Base-by-base conservation (phyloP, 2,888 invertebrate species). In the Coleophora deauratella region DNA sequence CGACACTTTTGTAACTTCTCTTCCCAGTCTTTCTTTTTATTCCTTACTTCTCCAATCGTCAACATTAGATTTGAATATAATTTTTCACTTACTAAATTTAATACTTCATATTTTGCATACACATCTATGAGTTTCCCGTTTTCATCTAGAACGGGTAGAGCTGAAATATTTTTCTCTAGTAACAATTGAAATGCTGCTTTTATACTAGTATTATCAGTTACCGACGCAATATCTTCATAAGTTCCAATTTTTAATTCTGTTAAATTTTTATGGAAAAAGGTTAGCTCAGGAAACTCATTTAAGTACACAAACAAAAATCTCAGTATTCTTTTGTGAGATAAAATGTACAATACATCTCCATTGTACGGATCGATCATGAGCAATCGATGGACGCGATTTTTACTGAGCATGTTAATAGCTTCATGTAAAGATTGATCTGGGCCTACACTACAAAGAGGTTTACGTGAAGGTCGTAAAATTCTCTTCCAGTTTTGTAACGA, bases 1-100 rank as follows among this genome's bases (percentile, higher is more conserved):
- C 89, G 91, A 87, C 96, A 96, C 74, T 93, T 95, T 69, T 94
- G 93, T 59, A 97, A 93, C 59, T 95, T 95, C 82, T 96, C 96
- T 77, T 95, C 95, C 92, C 94, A 95, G 86, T 95, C 94, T 80
- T 93, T 94, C 68, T 95, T 89, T 78, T 94, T 93, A 66, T 93
- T 92, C 66, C 96, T 92, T 53, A 96, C 95, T 75, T 95, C 91
- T 63, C 91, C 91, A 64, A 97, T 84, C 21, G 95, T 91, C 56
- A 95, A 90, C 69, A 95, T 94, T 69, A 97, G 88, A 85, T 96
- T 94, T 72, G 94, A 93, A 85, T 96, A 97, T 42, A 96, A 93
- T 84, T 96, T 96, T 80, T 96, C 96, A 59, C 94, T 95, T 48
- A 96, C 96, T 81, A 96, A 87, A 87, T 96, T 95, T 54, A 86